Evolutionary conservation across 2,888 invertebrate genomes (phyloP).

Genomic region (Alloplasta piceator): DNA sequence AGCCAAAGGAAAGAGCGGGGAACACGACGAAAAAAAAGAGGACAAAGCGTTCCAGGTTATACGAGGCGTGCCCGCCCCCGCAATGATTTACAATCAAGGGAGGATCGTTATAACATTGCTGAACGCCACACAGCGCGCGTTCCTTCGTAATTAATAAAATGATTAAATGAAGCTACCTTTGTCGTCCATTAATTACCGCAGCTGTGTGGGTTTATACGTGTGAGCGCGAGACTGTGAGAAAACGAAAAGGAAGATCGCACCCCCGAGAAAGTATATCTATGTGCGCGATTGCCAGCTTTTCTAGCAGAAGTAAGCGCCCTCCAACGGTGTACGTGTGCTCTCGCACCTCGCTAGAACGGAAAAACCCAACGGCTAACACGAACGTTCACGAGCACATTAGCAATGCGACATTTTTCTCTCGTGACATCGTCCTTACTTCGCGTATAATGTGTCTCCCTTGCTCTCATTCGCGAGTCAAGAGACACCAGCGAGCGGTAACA

Average conservation of each 20-base stretch:
- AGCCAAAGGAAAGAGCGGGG: slow-evolving; percentile 2
- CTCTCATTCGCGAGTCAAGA: slow-evolving; percentile 8
- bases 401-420: slow-evolving; percentile 69
- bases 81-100: slow-evolving; percentile 72
- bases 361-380: slow-evolving; percentile 8
- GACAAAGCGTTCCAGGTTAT: slow-evolving; percentile 35
- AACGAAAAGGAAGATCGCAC: background rate
- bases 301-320: slow-evolving; percentile 10
- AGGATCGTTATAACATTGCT: slow-evolving; percentile 51
- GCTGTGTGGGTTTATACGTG: slow-evolving; percentile 13
- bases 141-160: slow-evolving; percentile 77
- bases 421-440: slow-evolving; percentile 55
- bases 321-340: slow-evolving; percentile 12
- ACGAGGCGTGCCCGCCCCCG: slow-evolving; percentile 32
- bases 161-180: slow-evolving; percentile 73
- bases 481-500: slow-evolving; percentile 1
- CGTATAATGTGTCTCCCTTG: background rate
- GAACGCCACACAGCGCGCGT: slow-evolving; percentile 69
- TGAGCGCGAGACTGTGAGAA: background rate
- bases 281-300: slow-evolving; percentile 43
- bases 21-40: slow-evolving; percentile 5
- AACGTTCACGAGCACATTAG: slow-evolving; percentile 66
- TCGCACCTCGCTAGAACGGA: slow-evolving; percentile 33
- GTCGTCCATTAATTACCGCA: slow-evolving; percentile 73
- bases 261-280: slow-evolving; percentile 39